Evolutionary conservation across 2,888 invertebrate genomes (phyloP), one percentile per base, ranked within the genome.

Genomic region (Brenthis ino): DNA sequence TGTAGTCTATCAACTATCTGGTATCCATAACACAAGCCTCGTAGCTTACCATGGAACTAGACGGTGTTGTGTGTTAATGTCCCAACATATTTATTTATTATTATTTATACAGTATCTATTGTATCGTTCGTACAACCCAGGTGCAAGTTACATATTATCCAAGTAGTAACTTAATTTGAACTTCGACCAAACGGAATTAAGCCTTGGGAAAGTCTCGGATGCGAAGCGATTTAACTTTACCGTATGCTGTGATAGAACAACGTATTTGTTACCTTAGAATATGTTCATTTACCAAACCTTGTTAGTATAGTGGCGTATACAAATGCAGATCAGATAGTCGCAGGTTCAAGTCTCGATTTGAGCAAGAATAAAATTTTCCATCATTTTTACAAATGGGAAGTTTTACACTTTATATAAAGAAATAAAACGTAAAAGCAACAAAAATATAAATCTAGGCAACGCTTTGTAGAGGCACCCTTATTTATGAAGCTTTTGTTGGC

Each of bases 161-260:
- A 50, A 55, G 58, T 56, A 55, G 12, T 58, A 57, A 65, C 57
- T 66, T 57, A 67, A 55, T 55, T 13, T 13, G 37, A 67, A 70
- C 58, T 70, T 57, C 48, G 55, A 20, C n/a, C 37, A 57, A 64
- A 70, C 64, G 50, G 57, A 58, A 67, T 61, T 61, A 61, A 56
- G 55, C 50, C 60, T 67, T 60, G 47, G 43, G 61, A 61, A 61
- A 61, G 53, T 61, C 61, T 50, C 61, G 61, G 58, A 61, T 61
- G 50, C 61, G 28, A 51, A 37, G 51, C 61, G 61, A 61, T 61
- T 61, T 61, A 61, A 61, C 61, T 61, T 61, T 33, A 20, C 61
- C 61, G 51, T 56, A 20, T 61, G 12, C 20, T 43, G 14, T 48
- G 58, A 58, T 48, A 50, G 58, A 60, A 28, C 58, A 60, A 60